Conservation (phyloP, 2,888 invertebrate species). For the Cerastis rubricosa region DNA sequence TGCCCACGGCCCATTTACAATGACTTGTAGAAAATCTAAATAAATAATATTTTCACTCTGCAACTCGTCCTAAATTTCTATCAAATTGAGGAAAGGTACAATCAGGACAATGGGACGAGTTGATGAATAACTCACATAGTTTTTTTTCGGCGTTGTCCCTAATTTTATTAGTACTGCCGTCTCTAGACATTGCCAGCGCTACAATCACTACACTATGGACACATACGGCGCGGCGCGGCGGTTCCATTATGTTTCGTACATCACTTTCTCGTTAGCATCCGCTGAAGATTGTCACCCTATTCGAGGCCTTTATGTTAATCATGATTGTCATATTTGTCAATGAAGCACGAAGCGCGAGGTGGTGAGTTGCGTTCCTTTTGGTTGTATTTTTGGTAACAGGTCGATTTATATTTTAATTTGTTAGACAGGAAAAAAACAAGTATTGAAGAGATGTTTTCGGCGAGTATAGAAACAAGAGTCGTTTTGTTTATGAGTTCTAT, state of each 20-base stretch:
- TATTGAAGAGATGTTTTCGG: neutral
- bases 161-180: neutral
- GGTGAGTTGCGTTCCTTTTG: slow-evolving; percentile 8
- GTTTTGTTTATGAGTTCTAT: neutral
- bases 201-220: neutral
- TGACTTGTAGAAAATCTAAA: too few relatives aligned
- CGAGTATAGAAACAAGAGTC: neutral
- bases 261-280: neutral
- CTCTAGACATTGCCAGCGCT: neutral
- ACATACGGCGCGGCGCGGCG: too few relatives aligned
- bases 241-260: neutral
- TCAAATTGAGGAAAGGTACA: too few relatives aligned
- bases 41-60: too few relatives aligned
- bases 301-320: slow-evolving; percentile 47
- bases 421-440: slow-evolving; percentile 18
- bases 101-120: too few relatives aligned
- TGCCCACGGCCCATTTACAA: too few relatives aligned
- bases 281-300: neutral
- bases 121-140: too few relatives aligned
- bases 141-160: neutral
- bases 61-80: too few relatives aligned
- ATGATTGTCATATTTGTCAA: slow-evolving; percentile 52
- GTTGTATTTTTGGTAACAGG: slow-evolving; percentile 17
- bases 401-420: slow-evolving; percentile 25
- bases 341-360: slow-evolving; percentile 21